These are phyloP conservation scores for Sycophila texana DNA, from an alignment of 2,888 invertebrate species.

Conservation along the genomic window DNA sequence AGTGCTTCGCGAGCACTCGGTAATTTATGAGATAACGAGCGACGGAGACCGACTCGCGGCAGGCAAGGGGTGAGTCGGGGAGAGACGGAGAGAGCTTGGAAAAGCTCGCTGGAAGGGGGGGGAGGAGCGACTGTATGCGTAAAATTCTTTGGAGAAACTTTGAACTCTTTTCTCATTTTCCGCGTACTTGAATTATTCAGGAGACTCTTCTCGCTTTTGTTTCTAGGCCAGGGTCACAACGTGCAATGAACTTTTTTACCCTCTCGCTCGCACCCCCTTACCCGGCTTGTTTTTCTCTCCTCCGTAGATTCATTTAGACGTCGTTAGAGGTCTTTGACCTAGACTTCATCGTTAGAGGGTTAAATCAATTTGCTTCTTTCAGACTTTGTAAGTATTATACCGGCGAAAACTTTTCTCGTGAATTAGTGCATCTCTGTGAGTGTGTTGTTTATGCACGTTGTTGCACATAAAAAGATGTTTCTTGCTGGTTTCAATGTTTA, in stretches of 20 bases:
- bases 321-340: conserved; percentile 2
- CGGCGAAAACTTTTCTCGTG: too few relatives aligned
- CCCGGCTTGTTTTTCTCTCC: conserved; percentile 1
- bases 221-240: conserved; percentile 75
- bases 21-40: conserved; percentile 58
- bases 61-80: conserved; percentile 14
- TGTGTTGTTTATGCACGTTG: too few relatives aligned
- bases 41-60: conserved; percentile 15
- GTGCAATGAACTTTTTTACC: conserved; percentile 67
- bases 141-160: conserved; percentile 72
- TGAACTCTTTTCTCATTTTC: conserved; percentile 75
- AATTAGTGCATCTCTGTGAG: too few relatives aligned
- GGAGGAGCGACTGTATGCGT: conserved; percentile 56
- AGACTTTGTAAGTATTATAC: neutral
- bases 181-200: conserved; percentile 75
- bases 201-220: conserved; percentile 73
- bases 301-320: conserved; percentile 18
- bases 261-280: conserved; percentile 17
- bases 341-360: neutral
- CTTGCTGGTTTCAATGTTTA: too few relatives aligned
- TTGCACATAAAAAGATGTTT: too few relatives aligned
- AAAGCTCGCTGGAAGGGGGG: conserved; percentile 5
- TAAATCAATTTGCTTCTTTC: neutral
- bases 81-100: neutral
- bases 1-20: conserved; percentile 43